These are phyloP conservation scores for Ophion ellenae DNA, from an alignment of 2,888 invertebrate genomes.

Conservation along the genomic window DNA sequence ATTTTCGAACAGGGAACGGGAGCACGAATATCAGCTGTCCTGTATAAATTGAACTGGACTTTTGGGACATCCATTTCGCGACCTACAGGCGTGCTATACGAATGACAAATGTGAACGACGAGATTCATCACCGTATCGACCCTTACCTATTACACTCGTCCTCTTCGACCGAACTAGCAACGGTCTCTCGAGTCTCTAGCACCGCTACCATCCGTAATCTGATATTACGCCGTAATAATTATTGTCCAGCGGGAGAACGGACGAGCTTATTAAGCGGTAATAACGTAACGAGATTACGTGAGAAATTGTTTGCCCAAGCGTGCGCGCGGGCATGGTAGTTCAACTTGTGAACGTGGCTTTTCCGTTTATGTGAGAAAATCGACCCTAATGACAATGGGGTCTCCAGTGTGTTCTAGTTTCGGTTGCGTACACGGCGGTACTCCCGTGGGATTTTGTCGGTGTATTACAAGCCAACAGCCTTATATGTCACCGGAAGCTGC, in stretches of 20 bases:
- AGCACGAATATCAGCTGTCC: neutral
- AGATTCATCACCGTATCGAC: neutral
- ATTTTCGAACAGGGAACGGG: too few relatives aligned
- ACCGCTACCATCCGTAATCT: conserved; percentile 39
- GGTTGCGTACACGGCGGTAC: conserved; percentile 37
- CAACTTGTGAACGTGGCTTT: conserved; percentile 28
- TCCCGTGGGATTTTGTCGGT: conserved; percentile 32
- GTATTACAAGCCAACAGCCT: conserved; percentile 15
- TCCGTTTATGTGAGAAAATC: conserved; percentile 20
- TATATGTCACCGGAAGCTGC: conserved; percentile 21
- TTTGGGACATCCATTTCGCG: neutral
- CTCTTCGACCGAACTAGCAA: conserved; percentile 2
- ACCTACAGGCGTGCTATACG: neutral
- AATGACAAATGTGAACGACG: neutral
- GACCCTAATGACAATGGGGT: conserved; percentile 36
- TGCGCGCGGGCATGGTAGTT: conserved; percentile 8
- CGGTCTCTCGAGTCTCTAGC: conserved; percentile 18
- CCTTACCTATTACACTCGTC: neutral
- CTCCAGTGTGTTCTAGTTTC: conserved; percentile 19
- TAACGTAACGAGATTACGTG: conserved; percentile 54
- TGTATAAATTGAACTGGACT: neutral
- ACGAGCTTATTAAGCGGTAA: conserved; percentile 45
- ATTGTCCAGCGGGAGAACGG: conserved; percentile 50
- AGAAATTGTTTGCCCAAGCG: conserved; percentile 36
- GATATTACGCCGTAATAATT: conserved; percentile 55